These are phyloP conservation scores for Macrobrachium rosenbergii DNA, from an alignment of 1,140 invertebrate species.

Conservation along the genomic window DNA sequence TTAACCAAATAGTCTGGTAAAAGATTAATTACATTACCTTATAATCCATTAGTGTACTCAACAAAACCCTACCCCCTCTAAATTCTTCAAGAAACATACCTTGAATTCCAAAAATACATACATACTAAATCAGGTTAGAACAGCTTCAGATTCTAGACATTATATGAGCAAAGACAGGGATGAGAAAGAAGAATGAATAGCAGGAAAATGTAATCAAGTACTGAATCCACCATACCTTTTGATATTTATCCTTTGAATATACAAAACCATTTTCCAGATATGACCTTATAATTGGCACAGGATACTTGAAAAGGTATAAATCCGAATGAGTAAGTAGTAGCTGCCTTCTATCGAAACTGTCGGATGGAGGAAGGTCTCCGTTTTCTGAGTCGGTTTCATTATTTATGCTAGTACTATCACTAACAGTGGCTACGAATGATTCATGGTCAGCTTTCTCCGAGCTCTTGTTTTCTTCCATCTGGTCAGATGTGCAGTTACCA, in stretches of 20 bases:
- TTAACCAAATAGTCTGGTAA: not conserved
- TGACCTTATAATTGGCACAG: not conserved
- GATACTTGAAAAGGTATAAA: not conserved
- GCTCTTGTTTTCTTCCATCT: no score
- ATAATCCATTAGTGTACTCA: not conserved
- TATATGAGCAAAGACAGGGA: no score
- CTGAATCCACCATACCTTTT: constrained; percentile 8
- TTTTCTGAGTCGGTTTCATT: no score
- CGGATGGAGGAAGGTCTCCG: not conserved
- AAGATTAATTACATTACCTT: not conserved
- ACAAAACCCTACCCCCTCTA: not conserved
- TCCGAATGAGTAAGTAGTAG: constrained; percentile 11
- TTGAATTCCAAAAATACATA: no score
- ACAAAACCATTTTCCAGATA: not conserved
- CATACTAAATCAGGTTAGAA: no score
- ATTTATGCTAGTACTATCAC: no score
- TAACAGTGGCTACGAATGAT: no score
- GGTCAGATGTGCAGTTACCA: no score
- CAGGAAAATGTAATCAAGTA: not conserved
- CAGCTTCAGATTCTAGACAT: no score
- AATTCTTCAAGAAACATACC: no score
- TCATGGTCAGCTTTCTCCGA: no score
- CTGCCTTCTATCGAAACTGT: constrained; percentile 18
- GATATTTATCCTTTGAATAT: constrained; percentile 23
- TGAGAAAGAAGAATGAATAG: no score